A percentile compares a stretch with the other conserved stretches of the same genome.
These are phyloP conservation scores for Phalacrocorax carbo DNA, from an alignment of 2,113 vertebrate species.

Conservation along the genomic window DNA sequence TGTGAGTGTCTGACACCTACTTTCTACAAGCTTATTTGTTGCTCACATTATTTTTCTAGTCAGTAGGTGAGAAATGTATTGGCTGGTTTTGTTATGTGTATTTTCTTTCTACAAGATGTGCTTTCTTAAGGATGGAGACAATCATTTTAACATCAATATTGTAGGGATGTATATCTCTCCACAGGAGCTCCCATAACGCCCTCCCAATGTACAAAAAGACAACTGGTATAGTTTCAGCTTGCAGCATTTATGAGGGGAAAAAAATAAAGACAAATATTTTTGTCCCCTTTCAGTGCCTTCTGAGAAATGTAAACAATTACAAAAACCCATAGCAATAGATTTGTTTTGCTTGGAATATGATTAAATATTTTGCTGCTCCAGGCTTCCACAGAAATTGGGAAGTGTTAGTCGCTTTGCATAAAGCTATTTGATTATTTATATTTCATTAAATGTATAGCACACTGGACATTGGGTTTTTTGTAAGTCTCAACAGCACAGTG, in stretches of 20 bases:
- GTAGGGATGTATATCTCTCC: background rate
- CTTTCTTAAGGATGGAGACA: background rate
- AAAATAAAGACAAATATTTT: background rate
- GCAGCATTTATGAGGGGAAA: background rate
- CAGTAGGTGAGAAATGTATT: background rate
- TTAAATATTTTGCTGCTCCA: background rate
- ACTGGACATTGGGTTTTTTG: background rate
- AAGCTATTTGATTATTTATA: background rate
- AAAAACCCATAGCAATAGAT: background rate
- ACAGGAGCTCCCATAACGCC: background rate
- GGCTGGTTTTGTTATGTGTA: background rate
- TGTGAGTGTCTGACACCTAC: background rate
- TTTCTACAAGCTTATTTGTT: background rate
- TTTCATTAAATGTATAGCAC: background rate
- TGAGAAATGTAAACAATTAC: constrained; percentile 25
- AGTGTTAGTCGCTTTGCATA: background rate
- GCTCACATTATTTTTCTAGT: background rate
- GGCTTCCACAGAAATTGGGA: background rate
- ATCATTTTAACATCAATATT: background rate
- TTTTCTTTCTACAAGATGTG: background rate
- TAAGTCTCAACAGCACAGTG: background rate
- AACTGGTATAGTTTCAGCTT: background rate
- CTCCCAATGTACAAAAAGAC: background rate
- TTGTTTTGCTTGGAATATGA: background rate
- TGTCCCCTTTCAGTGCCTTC: background rate